Conservation (phyloP, 2,113 vertebrate genomes). For the Shinisaurus crocodilurus region DNA sequence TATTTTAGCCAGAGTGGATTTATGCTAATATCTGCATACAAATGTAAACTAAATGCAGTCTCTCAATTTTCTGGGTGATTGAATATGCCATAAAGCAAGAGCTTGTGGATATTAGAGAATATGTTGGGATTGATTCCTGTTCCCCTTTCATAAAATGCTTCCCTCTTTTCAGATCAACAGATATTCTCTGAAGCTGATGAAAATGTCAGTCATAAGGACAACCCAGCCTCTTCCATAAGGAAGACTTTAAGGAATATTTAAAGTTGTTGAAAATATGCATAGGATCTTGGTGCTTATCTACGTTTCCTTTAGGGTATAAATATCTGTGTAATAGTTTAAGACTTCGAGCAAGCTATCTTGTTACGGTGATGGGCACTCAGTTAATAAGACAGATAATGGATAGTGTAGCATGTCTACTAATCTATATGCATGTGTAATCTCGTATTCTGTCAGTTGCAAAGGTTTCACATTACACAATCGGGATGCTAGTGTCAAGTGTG, state of each 20-base stretch:
- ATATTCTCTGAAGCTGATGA: neutral
- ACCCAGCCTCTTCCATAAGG: slow-evolving; percentile 11
- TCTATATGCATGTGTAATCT: neutral
- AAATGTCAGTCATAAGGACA: neutral
- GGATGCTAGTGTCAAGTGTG: neutral
- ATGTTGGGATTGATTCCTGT: slow-evolving; percentile 44
- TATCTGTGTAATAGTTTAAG: neutral
- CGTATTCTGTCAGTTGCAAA: neutral
- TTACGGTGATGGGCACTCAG: neutral
- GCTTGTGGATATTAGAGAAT: slow-evolving; percentile 41
- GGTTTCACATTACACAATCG: neutral
- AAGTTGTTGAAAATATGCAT: neutral
- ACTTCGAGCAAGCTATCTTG: neutral
- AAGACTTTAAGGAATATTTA: slow-evolving; percentile 21
- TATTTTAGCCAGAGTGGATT: slow-evolving; percentile 43
- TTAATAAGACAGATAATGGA: neutral
- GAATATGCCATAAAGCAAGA: slow-evolving; percentile 53
- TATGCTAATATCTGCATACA: slow-evolving; percentile 66
- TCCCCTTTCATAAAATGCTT: slow-evolving; percentile 36
- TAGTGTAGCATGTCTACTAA: neutral
- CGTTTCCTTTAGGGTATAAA: neutral
- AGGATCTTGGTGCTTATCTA: neutral
- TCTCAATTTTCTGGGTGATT: slow-evolving; percentile 60
- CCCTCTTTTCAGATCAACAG: slow-evolving; percentile 16
- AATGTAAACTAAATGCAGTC: slow-evolving; percentile 60